Base-by-base conservation (phyloP, 1,140 invertebrate species). In the Coptotermes formosanus region DNA sequence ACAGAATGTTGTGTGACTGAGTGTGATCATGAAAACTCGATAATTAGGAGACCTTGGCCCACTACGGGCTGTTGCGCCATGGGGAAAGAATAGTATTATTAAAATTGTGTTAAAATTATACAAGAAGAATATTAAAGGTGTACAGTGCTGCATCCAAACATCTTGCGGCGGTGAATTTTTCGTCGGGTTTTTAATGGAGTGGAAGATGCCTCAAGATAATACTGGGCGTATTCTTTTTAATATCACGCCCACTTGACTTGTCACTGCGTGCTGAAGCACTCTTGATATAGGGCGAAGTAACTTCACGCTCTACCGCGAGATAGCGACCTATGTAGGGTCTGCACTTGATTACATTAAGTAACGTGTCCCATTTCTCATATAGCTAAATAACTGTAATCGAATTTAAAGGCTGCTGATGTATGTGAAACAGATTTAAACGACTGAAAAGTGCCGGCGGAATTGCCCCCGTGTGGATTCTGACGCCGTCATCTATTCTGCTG, bases 381-480 rank as follows among this genome's bases (percentile, higher is more conserved):
- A 59, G 83, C 83, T 38, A 84, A 84, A 84, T 64, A 25, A 84
- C 48, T 84, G 59, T 84, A 84, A 84, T 84, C 83, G 48, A 84
- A 84, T 84, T 32, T 55, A 84, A 64, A 84, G 83, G 83, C 83
- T 52, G 52, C 23, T 59, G 48, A 38, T 84, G 48, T 52, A 84
- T 84, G 83, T 75, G 64, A 75, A 75, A 30, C 64, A 75, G 64
- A 75, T 75, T 75, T 75, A 75, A 75, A 75, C 64, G 64, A 30
- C 25, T 75, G 64, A 75, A 75, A 75, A 75, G 64, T 30, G 64
- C n/a, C 64, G 25, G 25, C 25, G 64, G 64, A 75, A 75, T 75
- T 75, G 64, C 64, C n/a, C 64, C 64, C 64, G 3, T 30, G 64
- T 30, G 64, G 64, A n/a, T 75, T 75, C 64, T 16, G n/a, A 30